phyloP scores from a whole-genome alignment of 2,888 invertebrate species.

The Sinhomidia bicolor region DNA sequence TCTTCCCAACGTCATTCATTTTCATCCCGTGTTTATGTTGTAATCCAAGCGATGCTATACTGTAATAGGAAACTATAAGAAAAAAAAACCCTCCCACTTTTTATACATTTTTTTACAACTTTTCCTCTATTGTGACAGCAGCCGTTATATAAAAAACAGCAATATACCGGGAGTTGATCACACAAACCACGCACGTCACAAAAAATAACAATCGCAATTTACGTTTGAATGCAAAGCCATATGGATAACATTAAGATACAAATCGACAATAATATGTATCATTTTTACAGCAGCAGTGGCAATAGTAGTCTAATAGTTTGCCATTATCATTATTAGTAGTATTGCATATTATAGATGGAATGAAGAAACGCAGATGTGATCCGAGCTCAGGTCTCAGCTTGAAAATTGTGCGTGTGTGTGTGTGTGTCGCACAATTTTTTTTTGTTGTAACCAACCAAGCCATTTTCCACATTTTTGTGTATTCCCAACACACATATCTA shows the following conservation, averaged over 20 bases:
- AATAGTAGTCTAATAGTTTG: slow-evolving; percentile 46
- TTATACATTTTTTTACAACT: neutral
- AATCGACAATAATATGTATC: slow-evolving; percentile 62
- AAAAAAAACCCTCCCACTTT: slow-evolving; percentile 6
- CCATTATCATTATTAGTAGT: slow-evolving; percentile 28
- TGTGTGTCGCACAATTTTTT: neutral
- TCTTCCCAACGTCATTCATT: slow-evolving; percentile 42
- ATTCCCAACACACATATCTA: too few relatives aligned
- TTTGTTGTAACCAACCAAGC: too few relatives aligned
- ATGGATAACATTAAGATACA: slow-evolving; percentile 62
- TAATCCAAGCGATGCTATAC: slow-evolving; percentile 6
- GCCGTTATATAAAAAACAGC: neutral
- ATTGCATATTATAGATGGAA: neutral
- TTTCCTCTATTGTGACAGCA: neutral
- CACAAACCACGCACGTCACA: slow-evolving; percentile 11
- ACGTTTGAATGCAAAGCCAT: slow-evolving; percentile 25
- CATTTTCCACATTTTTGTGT: too few relatives aligned
- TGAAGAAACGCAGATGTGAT: slow-evolving; percentile 35
- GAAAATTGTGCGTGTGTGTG: neutral
- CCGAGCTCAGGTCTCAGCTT: too few relatives aligned
- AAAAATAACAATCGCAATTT: slow-evolving; percentile 14
- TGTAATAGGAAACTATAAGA: too few relatives aligned
- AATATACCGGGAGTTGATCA: slow-evolving; percentile 1
- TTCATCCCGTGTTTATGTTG: slow-evolving; percentile 5
- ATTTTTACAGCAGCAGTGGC: slow-evolving; percentile 50